Base-by-base conservation (phyloP, 92 coral and sea anemone genomes). In the Plumapathes pennacea region DNA sequence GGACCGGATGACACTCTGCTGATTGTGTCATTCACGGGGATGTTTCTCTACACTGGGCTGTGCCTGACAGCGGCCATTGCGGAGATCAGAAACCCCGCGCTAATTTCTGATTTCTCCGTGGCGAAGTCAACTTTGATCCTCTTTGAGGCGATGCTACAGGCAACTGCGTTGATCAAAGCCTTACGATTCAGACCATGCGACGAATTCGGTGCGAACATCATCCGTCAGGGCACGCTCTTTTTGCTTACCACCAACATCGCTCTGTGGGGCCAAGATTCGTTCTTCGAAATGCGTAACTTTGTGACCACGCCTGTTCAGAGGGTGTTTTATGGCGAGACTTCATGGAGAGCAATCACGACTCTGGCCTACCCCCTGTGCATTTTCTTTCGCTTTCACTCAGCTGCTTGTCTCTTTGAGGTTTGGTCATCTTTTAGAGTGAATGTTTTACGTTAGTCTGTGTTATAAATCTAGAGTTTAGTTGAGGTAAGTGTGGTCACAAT, bases 21-120 rank as follows among this genome's bases (percentile, higher is more conserved):
- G 0, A 74, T 92, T 10, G 88, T 87, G 0, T 84, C 98, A 6
- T 85, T 92, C 43, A 88, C 89, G 13, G 90, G 96, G 13, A 78
- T 89, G 50, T 83, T 92, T 65, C 78, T 92, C 14, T 85, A 89
- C 55, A 85, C 90, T 13, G 98, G 98, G 3, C 80, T 92, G 5
- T 80, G 94, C 45, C 80, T 92, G 10, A 92, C 98, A 0, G 95
- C 98, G 6, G 88, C 97, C 5, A 92, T 92, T 40, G 98, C 98
- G 3, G 96, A 88, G 52, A 81, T 81, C 80, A 72, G 75, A 53
- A 88, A 78, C 64, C 90, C 70, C 5, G 50, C 66, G 4, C 62
- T 83, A 2, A 86, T 90, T 18, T 81, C 98, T 26, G 89, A 77
- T 38, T 88, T 77, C 46, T 88, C 96, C 2, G 74, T 92, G 30